A percentile compares a stretch with the other conserved stretches of the same genome.
Conservation (phyloP, 2,797 vertebrate genomes). For the Ctenochaetus hawaiiensis region DNA sequence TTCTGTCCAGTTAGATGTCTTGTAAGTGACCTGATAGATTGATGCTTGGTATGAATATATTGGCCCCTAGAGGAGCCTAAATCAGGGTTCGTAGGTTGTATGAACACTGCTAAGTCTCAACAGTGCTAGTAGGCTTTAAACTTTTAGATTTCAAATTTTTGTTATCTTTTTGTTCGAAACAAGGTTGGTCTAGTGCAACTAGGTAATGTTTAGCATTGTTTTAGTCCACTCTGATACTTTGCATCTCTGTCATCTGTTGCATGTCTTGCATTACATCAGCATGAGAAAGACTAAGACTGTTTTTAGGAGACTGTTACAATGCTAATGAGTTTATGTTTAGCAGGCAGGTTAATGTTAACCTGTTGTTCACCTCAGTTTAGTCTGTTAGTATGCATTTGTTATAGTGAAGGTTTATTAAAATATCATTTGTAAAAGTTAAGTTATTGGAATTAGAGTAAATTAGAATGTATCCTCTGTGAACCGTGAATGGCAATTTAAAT, state of each 20-base stretch:
- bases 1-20: neutral
- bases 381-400: neutral
- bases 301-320: fast-evolving
- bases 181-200: neutral
- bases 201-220: neutral
- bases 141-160: too few species aligned
- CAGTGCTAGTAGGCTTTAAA: neutral
- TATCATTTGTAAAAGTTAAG: neutral
- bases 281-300: too few species aligned
- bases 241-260: too few species aligned
- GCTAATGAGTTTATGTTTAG: neutral
- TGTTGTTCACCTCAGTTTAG: neutral
- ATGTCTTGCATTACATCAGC: too few species aligned
- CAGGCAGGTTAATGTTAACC: neutral
- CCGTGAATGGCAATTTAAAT: neutral
- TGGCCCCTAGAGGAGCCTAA: neutral
- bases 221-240: neutral
- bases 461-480: neutral
- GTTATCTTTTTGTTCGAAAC: neutral
- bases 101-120: neutral
- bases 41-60: neutral
- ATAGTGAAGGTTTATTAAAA: neutral
- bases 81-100: neutral
- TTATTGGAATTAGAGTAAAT: neutral
- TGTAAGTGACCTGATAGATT: neutral